Evolutionary conservation across 2,888 invertebrate genomes (phyloP), one percentile per base, ranked within the genome.

Genomic region (Lithophane leautieri): DNA sequence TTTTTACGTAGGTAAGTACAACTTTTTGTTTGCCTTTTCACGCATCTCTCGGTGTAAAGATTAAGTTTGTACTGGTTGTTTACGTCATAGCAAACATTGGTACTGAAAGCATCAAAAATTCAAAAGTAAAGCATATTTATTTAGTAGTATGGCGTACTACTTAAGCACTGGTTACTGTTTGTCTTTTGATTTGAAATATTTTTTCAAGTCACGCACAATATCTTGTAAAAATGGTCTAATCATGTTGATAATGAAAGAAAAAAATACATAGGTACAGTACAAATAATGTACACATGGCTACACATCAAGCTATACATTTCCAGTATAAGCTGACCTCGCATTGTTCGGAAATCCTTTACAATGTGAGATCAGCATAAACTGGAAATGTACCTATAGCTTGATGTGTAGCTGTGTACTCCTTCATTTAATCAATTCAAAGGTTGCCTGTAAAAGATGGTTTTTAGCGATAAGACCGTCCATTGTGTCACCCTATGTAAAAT

Each of bases 11-110:
- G 34, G 62, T 16, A 47, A 4, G n/a, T 70, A 52, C 22, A 28
- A 52, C 22, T 14, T 54, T 74, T 76, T 84, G 70, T 76, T 82
- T 84, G 70, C 9, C 42, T 50, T 79, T 81, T 70, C 70, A 83
- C 66, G 25, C 63, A 69, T 22, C 1, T 68, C 70, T 50, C 42
- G 22, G 71, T 70, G 34, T 54, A 81, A 81, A 84, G 81, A 82
- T 81, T 76, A 66, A 66, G 76, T 81, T 58, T 63, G 47, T 16
- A 40, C 25, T 50, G 12, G 14, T 14, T 58, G 8, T 11, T 34
- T 52, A 69, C 58, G 70, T 63, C 62, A 72, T 4, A 60, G 19
- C 56, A 67, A 70, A 83, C 70, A 65, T 6, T 34, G 63, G 56
- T 12, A 54, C 60, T 69, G 76, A 82, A 58, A 19, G 9, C 16